These are phyloP conservation scores for Gerosis bhagava DNA, from an alignment of 2,888 invertebrate species.

Conservation along the genomic window DNA sequence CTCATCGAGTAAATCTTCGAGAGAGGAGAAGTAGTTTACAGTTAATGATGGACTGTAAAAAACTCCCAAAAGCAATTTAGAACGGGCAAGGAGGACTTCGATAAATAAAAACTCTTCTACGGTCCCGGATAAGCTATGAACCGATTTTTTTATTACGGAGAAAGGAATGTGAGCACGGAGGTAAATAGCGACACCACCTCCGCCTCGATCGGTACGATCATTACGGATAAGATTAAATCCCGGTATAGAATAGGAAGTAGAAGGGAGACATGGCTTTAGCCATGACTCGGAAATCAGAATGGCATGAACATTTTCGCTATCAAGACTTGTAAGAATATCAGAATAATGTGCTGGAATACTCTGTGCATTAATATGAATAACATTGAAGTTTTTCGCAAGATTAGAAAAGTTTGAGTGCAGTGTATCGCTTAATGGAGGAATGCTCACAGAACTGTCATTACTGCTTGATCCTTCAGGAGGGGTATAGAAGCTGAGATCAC, in stretches of 20 bases:
- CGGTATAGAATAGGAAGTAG: background rate
- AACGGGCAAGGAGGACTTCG: background rate
- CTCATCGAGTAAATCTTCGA: background rate
- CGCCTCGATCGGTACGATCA: background rate
- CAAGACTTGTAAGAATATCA: background rate
- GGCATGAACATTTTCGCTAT: background rate
- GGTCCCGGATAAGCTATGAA: background rate
- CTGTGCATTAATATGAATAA: too few relatives aligned
- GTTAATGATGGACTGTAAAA: background rate
- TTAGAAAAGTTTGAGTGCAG: background rate
- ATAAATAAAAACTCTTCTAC: background rate
- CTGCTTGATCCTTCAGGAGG: background rate
- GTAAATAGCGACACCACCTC: background rate
- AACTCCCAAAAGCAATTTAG: background rate
- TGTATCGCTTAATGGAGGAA: background rate
- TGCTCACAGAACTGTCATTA: background rate
- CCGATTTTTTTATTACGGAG: background rate
- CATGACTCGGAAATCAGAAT: too few relatives aligned
- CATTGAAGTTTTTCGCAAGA: too few relatives aligned
- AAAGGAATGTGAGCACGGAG: constrained; percentile 1
- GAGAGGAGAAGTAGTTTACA: background rate
- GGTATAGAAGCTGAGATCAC: background rate
- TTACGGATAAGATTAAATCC: too few relatives aligned
- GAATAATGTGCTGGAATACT: too few relatives aligned
- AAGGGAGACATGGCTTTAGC: background rate